phyloP scores from a whole-genome alignment of 2,113 vertebrate species.

The pig (Sus scrofa) region DNA sequence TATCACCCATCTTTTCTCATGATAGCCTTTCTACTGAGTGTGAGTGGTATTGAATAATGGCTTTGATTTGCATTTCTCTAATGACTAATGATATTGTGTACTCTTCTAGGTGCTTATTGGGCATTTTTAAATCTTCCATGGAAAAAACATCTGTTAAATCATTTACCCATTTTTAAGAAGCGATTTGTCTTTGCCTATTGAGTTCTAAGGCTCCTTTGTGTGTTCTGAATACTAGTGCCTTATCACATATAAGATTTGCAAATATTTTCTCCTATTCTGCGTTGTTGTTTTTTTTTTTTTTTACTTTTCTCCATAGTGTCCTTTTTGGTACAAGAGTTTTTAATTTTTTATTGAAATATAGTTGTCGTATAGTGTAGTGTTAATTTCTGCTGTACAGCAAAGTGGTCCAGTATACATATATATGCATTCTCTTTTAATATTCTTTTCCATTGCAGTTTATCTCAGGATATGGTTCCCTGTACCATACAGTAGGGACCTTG shows the following conservation, averaged over 20 bases:
- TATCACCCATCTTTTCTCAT: not conserved
- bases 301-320: not conserved
- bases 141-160: not conserved
- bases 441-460: too few species aligned
- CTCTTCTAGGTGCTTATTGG: not conserved
- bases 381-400: too few species aligned
- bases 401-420: too few species aligned
- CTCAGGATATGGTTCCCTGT: too few species aligned
- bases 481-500: too few species aligned
- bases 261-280: not conserved
- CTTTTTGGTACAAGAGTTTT: not conserved
- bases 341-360: not conserved
- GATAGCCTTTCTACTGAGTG: not conserved
- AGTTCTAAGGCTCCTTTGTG: not conserved
- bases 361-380: too few species aligned
- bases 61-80: not conserved
- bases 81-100: not conserved
- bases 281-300: not conserved
- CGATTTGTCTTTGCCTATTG: slow-evolving; percentile 1
- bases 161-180: not conserved
- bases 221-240: not conserved
- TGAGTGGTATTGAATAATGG: not conserved
- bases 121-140: not conserved
- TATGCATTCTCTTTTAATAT: too few species aligned
- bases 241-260: not conserved